Evolutionary conservation across 2,797 vertebrate species (phyloP).

Genomic region (Cirrhinus molitorella): DNA sequence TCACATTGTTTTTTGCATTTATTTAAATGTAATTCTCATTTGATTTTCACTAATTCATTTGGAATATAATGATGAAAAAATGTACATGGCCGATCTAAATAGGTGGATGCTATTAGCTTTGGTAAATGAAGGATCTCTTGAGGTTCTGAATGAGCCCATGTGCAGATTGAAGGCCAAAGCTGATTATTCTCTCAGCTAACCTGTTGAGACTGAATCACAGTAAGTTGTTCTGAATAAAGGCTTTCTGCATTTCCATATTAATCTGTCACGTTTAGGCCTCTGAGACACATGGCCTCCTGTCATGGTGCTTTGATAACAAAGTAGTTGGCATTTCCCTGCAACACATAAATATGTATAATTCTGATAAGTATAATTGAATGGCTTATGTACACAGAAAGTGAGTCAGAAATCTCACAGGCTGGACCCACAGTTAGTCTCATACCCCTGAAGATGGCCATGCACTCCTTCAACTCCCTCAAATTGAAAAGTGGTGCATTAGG

Average conservation of each 20-base stretch:
- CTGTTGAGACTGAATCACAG: constrained; percentile 54
- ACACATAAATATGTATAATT: constrained; percentile 84
- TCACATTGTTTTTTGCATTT: background rate
- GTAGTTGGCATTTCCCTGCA: constrained; percentile 75
- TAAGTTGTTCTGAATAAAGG: constrained; percentile 69
- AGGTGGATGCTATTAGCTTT: constrained; percentile 78
- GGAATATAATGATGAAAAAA: background rate
- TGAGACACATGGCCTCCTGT: constrained; percentile 74
- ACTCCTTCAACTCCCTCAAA: constrained; percentile 64
- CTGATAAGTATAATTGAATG: constrained; percentile 84
- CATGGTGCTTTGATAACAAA: constrained; percentile 75
- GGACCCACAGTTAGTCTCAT: constrained; percentile 3
- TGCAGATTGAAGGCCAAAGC: constrained; percentile 75
- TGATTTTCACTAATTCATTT: constrained; percentile 4
- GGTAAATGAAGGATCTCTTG: constrained; percentile 80
- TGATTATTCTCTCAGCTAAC: constrained; percentile 76
- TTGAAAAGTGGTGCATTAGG: constrained; percentile 75
- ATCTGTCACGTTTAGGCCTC: constrained; percentile 76
- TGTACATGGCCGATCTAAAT: constrained; percentile 63
- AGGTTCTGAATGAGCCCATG: constrained; percentile 75
- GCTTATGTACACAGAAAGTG: constrained; percentile 70
- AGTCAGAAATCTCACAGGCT: constrained; percentile 31
- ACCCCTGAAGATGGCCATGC: background rate
- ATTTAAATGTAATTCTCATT: background rate
- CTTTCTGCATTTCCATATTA: constrained; percentile 79